Base-by-base conservation (phyloP, 2,888 invertebrate genomes). In the Caenorhabditis sulstoni region DNA sequence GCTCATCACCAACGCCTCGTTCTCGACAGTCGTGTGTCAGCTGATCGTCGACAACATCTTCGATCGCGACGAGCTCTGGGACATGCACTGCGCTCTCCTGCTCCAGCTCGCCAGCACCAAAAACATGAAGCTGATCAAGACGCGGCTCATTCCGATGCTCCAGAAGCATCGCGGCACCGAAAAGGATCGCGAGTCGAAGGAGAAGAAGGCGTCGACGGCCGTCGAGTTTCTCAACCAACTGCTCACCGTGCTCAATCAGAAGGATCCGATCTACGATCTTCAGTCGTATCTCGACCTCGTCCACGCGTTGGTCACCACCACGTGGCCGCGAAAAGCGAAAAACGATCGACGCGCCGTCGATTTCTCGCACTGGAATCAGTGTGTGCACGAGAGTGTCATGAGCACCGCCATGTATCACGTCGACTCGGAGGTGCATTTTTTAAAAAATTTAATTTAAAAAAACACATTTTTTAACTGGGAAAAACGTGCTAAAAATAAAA, bases 21-120 rank as follows among this genome's bases (percentile, higher is more conserved):
- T 81, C 12, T 76, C 81, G 0, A 59, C 59, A 3, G 81, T 81
- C 29, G 68, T 79, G 12, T 74, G 76, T 16, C 68, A 79, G n/a
- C 44, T 81, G 0, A 76, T 82, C 14, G 59, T 79, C 4, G 50
- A 57, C 14, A 64, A 81, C 37, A 55, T 82, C 0, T 67, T 62
- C 5, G 59, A 64, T 37, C 47, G 61, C 14, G 57, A 53, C 0
- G 75, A 76, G 8, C 45, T 68, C 4, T 80, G 75, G 80, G 49
- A 76, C 45, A 22, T 71, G 12, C 79, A 79, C 14, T 64, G 73
- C 35, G 49, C 64, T 29, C 57, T 50, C 9, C 35, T 73, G 1
- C 57, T 73, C 14, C 14, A 3, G 3, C 18, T 50, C 5, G 58
- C 64, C 3, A 44, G 14, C 3, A 12, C n/a, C 1, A 44, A 45